phyloP scores from a whole-genome alignment of 2,113 vertebrate species.

The Dendrocopos noguchii region DNA sequence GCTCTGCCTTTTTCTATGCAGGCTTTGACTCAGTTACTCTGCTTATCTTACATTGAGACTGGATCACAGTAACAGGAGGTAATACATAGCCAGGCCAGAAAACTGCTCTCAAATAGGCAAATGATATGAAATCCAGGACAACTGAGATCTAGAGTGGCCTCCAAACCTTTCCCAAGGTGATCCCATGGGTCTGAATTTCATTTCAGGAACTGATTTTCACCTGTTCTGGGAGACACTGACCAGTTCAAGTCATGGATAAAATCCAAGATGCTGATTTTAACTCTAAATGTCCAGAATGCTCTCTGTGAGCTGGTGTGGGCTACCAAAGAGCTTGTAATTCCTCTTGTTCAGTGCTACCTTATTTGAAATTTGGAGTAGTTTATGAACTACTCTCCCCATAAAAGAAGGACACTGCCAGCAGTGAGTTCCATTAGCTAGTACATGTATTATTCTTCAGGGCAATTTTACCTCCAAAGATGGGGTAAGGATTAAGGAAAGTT shows the following conservation, averaged over 20 bases:
- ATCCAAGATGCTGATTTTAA: background rate
- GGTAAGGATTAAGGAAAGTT: background rate
- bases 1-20: background rate
- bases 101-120: background rate
- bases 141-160: background rate
- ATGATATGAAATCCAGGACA: background rate
- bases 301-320: background rate
- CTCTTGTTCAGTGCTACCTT: background rate
- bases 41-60: background rate
- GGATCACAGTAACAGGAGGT: background rate
- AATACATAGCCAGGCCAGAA: background rate
- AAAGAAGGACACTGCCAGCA: background rate
- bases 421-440: background rate
- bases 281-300: background rate
- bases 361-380: background rate
- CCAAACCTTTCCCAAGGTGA: background rate
- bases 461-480: background rate
- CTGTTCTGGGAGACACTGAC: background rate
- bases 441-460: background rate
- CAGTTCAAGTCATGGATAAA: background rate
- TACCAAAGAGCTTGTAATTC: background rate
- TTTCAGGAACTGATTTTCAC: background rate
- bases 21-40: background rate
- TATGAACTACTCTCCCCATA: background rate
- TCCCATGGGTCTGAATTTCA: background rate